These are phyloP conservation scores for Uromys caudimaculatus DNA, from an alignment of 2,797 vertebrate genomes.

Conservation along the genomic window DNA sequence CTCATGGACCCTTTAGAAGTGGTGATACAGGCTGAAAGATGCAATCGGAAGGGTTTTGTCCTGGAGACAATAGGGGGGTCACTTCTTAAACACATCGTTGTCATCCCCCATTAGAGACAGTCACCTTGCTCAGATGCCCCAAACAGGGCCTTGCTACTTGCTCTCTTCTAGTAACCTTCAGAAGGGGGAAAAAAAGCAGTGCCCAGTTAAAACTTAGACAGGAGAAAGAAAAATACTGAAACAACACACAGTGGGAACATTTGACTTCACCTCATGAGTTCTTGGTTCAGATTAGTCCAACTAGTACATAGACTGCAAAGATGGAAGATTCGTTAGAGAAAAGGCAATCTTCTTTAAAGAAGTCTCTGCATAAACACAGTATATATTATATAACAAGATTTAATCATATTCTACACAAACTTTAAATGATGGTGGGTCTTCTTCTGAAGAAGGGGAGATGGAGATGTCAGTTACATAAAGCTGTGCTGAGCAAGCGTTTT, in stretches of 20 bases:
- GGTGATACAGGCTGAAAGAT: conserved; percentile 89
- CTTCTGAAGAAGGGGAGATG: background rate
- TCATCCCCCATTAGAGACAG: conserved; percentile 90
- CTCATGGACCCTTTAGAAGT: conserved; percentile 88
- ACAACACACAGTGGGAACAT: conserved; percentile 58
- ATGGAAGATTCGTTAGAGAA: background rate
- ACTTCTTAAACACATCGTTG: conserved; percentile 94
- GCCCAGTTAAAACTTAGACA: conserved; percentile 63
- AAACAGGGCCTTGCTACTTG: conserved; percentile 77
- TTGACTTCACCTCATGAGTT: conserved; percentile 77
- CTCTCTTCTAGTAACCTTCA: conserved; percentile 80
- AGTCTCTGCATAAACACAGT: conserved; percentile 28
- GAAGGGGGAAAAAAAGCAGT: conserved; percentile 54
- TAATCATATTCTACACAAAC: conserved; percentile 35
- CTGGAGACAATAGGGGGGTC: conserved; percentile 93
- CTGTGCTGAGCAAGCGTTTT: background rate
- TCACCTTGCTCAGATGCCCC: conserved; percentile 85
- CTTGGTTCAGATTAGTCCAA: conserved; percentile 78
- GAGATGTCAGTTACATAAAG: background rate
- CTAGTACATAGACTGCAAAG: conserved; percentile 39
- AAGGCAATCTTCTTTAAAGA: conserved; percentile 31
- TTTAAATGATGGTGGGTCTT: background rate
- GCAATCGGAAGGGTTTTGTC: conserved; percentile 93
- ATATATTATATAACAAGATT: too few species aligned
- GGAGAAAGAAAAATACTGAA: conserved; percentile 46